A percentile compares a stretch with the other conserved stretches of the same genome.
Conservation (phyloP, 2,113 vertebrate species). For the Oceanodroma tethys region DNA sequence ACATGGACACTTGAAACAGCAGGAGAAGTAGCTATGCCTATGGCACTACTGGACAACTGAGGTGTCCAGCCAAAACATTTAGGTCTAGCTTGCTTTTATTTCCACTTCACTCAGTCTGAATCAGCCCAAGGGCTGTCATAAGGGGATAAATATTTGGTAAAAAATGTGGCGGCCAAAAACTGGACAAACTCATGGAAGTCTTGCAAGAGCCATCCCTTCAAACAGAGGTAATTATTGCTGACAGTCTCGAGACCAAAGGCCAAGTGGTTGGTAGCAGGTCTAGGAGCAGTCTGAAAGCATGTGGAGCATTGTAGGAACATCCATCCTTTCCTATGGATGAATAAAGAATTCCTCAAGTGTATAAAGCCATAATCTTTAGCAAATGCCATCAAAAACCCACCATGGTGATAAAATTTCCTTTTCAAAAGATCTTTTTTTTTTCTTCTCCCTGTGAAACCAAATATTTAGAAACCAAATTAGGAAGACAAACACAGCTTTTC, state of each 20-base stretch:
- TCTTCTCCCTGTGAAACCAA: not conserved
- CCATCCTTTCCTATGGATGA: not conserved
- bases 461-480: not conserved
- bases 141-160: not conserved
- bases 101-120: fast-evolving
- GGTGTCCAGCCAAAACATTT: not conserved
- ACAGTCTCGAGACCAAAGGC: not conserved
- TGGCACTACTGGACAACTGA: not conserved
- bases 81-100: not conserved
- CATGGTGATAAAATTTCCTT: not conserved
- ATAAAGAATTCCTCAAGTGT: not conserved
- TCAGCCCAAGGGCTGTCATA: not conserved
- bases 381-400: not conserved
- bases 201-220: not conserved
- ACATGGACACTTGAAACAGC: not conserved
- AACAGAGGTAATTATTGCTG: not conserved
- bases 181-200: not conserved
- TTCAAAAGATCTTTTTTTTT: not conserved
- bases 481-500: not conserved
- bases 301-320: not conserved
- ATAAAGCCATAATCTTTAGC: not conserved
- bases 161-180: not conserved
- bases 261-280: not conserved
- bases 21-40: not conserved
- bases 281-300: not conserved